Percentiles rank a stretch among this genome's conserved stretches.
Evolutionary conservation across 2,888 invertebrate species (phyloP).

Genomic region (Lycocerus yunnanus): DNA sequence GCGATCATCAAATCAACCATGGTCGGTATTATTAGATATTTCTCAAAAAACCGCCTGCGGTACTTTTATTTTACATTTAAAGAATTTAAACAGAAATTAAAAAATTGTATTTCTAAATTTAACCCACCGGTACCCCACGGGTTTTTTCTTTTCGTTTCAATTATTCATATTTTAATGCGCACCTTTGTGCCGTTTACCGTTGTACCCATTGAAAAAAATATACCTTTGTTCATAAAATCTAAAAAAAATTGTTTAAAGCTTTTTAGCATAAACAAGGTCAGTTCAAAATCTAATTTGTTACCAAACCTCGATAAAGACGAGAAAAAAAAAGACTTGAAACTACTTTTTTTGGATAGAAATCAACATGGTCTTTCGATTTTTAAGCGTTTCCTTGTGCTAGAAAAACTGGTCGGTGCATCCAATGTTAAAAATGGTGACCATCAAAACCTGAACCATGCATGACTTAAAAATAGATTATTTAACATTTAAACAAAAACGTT

Average conservation of each 20-base stretch:
- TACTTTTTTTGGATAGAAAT: not conserved
- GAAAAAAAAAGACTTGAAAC: not conserved
- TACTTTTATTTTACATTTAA: no score
- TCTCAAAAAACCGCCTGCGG: no score
- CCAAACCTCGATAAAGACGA: not conserved
- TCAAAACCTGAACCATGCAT: not conserved
- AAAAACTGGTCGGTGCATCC: not conserved
- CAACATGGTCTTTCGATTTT: not conserved
- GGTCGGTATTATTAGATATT: no score
- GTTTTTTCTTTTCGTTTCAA: not conserved
- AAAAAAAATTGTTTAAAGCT: not conserved
- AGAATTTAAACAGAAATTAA: not conserved
- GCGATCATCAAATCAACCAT: no score
- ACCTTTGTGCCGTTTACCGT: not conserved
- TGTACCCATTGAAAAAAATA: not conserved
- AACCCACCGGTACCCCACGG: not conserved
- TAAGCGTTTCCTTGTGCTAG: not conserved
- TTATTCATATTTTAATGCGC: not conserved
- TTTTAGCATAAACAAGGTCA: not conserved
- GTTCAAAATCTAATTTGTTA: not conserved
- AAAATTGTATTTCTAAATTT: not conserved
- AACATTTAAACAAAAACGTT: not conserved
- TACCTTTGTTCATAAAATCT: not conserved
- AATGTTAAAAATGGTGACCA: not conserved
- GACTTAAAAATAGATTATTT: not conserved